These are phyloP conservation scores for Napeogenes sylphis DNA, from an alignment of 2,888 invertebrate species.

Conservation along the genomic window DNA sequence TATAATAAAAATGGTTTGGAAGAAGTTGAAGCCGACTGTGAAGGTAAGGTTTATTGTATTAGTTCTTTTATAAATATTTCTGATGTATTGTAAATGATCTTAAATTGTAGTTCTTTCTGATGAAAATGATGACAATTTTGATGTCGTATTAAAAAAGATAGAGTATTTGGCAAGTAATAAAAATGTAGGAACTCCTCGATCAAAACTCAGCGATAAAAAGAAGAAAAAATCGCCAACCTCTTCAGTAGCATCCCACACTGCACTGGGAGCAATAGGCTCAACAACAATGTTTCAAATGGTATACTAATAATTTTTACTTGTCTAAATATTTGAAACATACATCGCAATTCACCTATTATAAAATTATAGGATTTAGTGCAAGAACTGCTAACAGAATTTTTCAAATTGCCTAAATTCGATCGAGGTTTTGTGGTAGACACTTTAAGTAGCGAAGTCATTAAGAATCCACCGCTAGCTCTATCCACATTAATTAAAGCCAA, in stretches of 20 bases:
- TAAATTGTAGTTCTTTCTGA: slow-evolving; percentile 32
- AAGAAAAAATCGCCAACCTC: slow-evolving; percentile 52
- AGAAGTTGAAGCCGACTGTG: slow-evolving; percentile 37
- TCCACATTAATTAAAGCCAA: slow-evolving; percentile 61
- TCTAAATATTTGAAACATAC: background rate
- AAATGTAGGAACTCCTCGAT: slow-evolving; percentile 54
- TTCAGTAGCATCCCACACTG: slow-evolving; percentile 48
- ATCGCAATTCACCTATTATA: too few species aligned
- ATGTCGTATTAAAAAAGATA: slow-evolving; percentile 53
- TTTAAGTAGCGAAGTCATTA: slow-evolving; percentile 56
- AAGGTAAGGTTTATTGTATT: slow-evolving; percentile 39
- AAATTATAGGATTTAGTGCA: slow-evolving; percentile 53
- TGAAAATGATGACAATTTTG: slow-evolving; percentile 53
- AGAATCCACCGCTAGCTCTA: slow-evolving; percentile 49
- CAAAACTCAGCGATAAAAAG: slow-evolving; percentile 59
- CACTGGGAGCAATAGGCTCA: slow-evolving; percentile 51
- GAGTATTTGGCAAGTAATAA: slow-evolving; percentile 49
- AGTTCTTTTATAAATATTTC: background rate
- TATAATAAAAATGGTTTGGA: slow-evolving; percentile 35
- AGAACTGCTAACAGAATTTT: slow-evolving; percentile 57
- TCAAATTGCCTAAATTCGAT: slow-evolving; percentile 49
- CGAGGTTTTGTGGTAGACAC: slow-evolving; percentile 63
- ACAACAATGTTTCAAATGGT: slow-evolving; percentile 64
- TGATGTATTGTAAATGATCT: slow-evolving; percentile 6
- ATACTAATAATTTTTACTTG: slow-evolving; percentile 7